Evolutionary conservation across 2,113 vertebrate genomes (phyloP), one percentile per base, ranked within the genome.

Genomic region (Strix uralensis): DNA sequence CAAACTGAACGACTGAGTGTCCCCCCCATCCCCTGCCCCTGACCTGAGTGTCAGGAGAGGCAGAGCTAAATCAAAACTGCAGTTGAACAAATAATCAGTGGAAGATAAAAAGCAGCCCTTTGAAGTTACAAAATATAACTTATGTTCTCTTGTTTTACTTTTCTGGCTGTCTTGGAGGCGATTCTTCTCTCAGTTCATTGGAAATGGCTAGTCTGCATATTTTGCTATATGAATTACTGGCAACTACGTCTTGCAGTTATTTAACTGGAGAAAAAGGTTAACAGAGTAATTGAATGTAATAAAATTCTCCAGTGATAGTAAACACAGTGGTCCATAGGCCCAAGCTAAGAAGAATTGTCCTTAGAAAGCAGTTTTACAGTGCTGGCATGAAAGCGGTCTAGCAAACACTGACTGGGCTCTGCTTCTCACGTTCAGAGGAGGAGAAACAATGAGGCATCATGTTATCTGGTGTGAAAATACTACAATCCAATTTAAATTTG

Each of bases 61-160:
- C 57, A 96, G 49, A 89, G 58, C 62, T 82, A 85, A 87, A 70
- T 87, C 71, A 85, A 73, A 94, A 87, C 62, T 81, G 22, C 73
- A 72, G 70, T 77, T 92, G 84, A 83, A 91, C 62, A 91, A 96
- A 90, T 91, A 91, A 88, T 94, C 90, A 81, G 21, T 90, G 51
- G 75, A 91, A 92, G 95, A 97, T 85, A 94, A 97, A 90, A 92
- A 90, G 23, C 81, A 92, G n/a, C 23, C 59, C 55, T 96, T 92
- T 92, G 84, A 96, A 95, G 84, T 65, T 90, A 66, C 38, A 82
- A 70, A 62, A 54, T 79, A 54, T 42, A 87, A 61, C 20, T 96
- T 75, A 70, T 32, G 59, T 18, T 91, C 57, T 73, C 85, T 83
- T 90, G 79, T 96, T 94, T 82, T 93, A 44, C 12, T 95, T 83